Conservation (phyloP, 2,888 invertebrate species). For the Crioceris asparagi region DNA sequence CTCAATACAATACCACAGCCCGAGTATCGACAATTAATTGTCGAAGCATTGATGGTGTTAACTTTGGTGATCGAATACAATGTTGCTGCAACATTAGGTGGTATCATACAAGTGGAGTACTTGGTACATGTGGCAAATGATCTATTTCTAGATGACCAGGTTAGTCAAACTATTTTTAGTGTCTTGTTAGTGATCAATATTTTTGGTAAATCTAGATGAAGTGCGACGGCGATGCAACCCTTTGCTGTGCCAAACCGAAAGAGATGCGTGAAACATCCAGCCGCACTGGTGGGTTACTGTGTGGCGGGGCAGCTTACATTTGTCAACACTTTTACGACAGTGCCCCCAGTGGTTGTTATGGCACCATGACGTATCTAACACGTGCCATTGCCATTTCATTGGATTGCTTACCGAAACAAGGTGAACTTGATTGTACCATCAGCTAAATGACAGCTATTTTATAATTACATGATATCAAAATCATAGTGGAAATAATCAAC, state of each 20-base stretch:
- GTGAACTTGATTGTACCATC: constrained; percentile 73
- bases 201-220: too few relatives aligned
- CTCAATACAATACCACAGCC: constrained; percentile 96
- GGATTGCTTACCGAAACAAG: constrained; percentile 63
- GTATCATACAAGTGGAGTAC: constrained; percentile 77
- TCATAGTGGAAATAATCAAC: too few relatives aligned
- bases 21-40: constrained; percentile 92
- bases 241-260: constrained; percentile 80
- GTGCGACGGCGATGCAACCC: constrained; percentile 81
- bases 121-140: constrained; percentile 90
- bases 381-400: constrained; percentile 68
- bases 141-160: constrained; percentile 93
- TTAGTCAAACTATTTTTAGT: constrained; percentile 31
- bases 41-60: constrained; percentile 94
- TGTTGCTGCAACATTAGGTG: constrained; percentile 64
- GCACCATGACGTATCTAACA: constrained; percentile 95
- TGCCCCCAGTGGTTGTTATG: constrained; percentile 94
- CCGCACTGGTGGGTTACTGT: constrained; percentile 59
- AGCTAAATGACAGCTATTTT: constrained; percentile 37
- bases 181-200: too few relatives aligned
- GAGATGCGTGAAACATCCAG: constrained; percentile 48
- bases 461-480: too few relatives aligned
- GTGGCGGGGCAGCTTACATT: constrained; percentile 89
- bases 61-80: constrained; percentile 84
- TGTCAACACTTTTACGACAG: constrained; percentile 97